A percentile compares a stretch with the other conserved stretches of the same genome.
Conservation (phyloP, 2,797 vertebrate species). For the Enteromius viviparus region DNA sequence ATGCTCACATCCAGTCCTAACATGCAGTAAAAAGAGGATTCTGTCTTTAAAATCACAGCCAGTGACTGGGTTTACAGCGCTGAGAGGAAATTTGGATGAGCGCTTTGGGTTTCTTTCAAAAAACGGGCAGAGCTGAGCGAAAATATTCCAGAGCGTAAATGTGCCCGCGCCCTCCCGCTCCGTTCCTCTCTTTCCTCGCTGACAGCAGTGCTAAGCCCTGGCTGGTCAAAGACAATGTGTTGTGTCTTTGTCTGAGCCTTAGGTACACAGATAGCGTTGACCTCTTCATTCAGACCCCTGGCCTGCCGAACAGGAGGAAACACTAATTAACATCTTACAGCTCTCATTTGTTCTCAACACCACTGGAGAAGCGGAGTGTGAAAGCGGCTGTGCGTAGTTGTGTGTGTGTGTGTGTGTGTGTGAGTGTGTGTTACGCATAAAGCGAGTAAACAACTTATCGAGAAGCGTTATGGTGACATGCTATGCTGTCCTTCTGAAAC, state of each 20-base stretch:
- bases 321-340: conserved; percentile 60
- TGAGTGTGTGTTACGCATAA: background rate
- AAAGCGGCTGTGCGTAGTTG: conserved; percentile 31
- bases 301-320: conserved; percentile 49
- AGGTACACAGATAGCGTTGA: conserved; percentile 46
- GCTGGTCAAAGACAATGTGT: conserved; percentile 47
- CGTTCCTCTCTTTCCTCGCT: conserved; percentile 17
- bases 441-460: conserved; percentile 3
- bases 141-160: conserved; percentile 24
- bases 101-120: background rate
- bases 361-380: conserved; percentile 46
- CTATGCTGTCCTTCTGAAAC: background rate
- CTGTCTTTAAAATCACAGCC: conserved; percentile 36
- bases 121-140: background rate
- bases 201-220: conserved; percentile 34
- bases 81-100: background rate
- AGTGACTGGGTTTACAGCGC: conserved; percentile 9
- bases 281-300: conserved; percentile 47
- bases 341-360: conserved; percentile 48
- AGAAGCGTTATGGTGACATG: background rate
- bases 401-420: conserved; percentile 22
- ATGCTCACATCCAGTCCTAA: conserved; percentile 25
- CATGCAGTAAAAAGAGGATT: conserved; percentile 25
- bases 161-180: background rate
- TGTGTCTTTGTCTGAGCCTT: conserved; percentile 47